Base-by-base conservation (phyloP, 2,888 invertebrate genomes). In the Diplolepis rosae region DNA sequence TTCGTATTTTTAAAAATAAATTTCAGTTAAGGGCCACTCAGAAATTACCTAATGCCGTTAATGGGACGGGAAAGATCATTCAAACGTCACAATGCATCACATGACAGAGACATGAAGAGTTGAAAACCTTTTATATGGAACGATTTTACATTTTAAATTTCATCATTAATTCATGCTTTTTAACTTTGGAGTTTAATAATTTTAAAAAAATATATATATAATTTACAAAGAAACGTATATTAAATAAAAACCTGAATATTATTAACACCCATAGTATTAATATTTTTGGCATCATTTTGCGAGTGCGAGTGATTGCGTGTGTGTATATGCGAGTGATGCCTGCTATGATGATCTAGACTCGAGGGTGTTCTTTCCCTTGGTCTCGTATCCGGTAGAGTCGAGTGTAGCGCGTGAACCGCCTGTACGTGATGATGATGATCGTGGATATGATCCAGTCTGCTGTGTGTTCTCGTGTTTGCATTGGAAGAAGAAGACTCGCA, bases 401-500 rank as follows among this genome's bases (percentile, higher is more conserved):
- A 15, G 32, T 78, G 77, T 32, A 81, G 65, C 39, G 77, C 73
- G 13, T 81, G 79, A 18, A 82, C 81, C 61, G 78, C 73, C 51
- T 84, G 84, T 7, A 81, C 67, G 28, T 80, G 73, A 24, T 79
- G 79, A 65, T 79, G 80, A 71, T 85, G 84, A 67, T 86, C 87
- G 68, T 83, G 82, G 13, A 82, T 76, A 68, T 85, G 85, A 56
- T 87, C 86, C 42, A 84, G 68, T 24, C 84, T 79, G 39, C 84
- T 83, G 68, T 85, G 86, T 13, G 81, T 79, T 11, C 85, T 80
- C 4, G 83, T 81, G 48, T 84, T 86, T 13, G 83, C 79, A 73
- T 82, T 84, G 28, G 86, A 85, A 13, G 86, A 83, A 2, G 86
- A 84, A 6, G 85, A 86, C 24, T 86, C 84, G 72, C 84, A 86